phyloP scores from a whole-genome alignment of 2,113 vertebrate species.

The Sceloporus undulatus region DNA sequence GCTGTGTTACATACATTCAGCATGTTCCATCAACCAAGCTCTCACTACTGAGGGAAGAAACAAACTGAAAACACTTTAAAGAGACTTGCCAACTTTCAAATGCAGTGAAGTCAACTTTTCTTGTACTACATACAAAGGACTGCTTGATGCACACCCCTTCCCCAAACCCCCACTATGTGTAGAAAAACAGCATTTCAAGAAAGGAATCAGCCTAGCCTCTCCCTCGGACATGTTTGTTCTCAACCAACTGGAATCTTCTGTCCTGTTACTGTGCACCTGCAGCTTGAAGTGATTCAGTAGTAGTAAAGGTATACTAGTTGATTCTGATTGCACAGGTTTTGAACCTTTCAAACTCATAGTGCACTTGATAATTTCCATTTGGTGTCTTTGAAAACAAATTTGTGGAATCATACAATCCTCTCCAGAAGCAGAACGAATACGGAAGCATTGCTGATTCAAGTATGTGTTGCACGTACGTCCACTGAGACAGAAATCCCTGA shows the following conservation, averaged over 20 bases:
- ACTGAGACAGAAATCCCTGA: slow-evolving; percentile 98
- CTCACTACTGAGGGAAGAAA: slow-evolving; percentile 12
- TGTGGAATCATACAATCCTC: neutral
- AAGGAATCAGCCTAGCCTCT: neutral
- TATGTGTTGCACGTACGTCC: slow-evolving; percentile 89
- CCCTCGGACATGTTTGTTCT: neutral
- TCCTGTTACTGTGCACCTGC: neutral
- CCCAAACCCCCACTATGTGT: neutral
- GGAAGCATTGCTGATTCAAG: neutral
- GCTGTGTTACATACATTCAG: neutral
- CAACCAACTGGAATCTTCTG: neutral
- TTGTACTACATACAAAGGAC: neutral
- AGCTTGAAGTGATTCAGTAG: neutral
- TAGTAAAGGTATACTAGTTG: neutral
- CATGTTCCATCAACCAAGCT: neutral
- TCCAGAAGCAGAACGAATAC: neutral
- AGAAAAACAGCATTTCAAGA: neutral
- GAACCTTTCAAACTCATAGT: neutral
- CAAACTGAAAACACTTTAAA: neutral
- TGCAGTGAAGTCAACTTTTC: neutral
- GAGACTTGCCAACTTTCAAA: neutral
- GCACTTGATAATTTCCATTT: neutral
- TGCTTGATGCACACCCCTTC: no score
- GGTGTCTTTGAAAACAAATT: neutral
- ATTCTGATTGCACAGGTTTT: neutral